phyloP scores from a whole-genome alignment of 2,797 vertebrate genomes.

The Lacerta viridis region DNA sequence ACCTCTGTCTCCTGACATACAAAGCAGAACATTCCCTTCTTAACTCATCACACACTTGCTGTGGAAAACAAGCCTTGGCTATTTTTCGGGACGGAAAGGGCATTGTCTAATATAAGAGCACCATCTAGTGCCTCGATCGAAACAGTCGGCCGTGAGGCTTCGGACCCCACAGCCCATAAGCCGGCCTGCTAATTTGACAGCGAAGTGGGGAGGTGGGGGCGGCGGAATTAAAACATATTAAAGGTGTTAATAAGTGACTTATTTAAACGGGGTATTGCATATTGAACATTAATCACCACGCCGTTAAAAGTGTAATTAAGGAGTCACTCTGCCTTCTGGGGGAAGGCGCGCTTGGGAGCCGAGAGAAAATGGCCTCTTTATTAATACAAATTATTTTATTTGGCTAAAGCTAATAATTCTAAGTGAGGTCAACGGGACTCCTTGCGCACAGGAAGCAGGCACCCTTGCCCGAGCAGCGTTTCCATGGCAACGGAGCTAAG shows the following conservation, averaged over 20 bases:
- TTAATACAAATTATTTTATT: conserved; percentile 87
- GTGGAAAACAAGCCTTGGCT: neutral
- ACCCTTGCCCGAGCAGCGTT: conserved; percentile 75
- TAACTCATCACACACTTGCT: neutral
- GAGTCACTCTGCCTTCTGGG: conserved; percentile 71
- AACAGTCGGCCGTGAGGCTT: neutral
- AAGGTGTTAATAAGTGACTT: conserved; percentile 73
- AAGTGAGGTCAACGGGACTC: conserved; percentile 81
- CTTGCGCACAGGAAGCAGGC: conserved; percentile 52
- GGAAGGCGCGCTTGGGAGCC: conserved; percentile 73
- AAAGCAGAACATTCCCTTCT: neutral
- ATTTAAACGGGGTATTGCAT: conserved; percentile 75
- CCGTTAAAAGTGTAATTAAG: conserved; percentile 79
- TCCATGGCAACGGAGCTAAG: conserved; percentile 78
- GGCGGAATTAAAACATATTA: conserved; percentile 73
- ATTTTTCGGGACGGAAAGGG: accelerated
- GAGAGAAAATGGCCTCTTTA: conserved; percentile 79
- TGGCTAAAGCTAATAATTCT: conserved; percentile 86
- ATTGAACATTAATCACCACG: conserved; percentile 78
- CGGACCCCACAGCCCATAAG: neutral
- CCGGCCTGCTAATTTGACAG: neutral
- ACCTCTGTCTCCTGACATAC: neutral
- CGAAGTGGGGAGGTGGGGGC: neutral
- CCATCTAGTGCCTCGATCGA: conserved; percentile 84
- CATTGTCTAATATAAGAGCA: conserved; percentile 79